These are phyloP conservation scores for Aleiodes testaceus DNA, from an alignment of 2,888 invertebrate species.

Conservation along the genomic window DNA sequence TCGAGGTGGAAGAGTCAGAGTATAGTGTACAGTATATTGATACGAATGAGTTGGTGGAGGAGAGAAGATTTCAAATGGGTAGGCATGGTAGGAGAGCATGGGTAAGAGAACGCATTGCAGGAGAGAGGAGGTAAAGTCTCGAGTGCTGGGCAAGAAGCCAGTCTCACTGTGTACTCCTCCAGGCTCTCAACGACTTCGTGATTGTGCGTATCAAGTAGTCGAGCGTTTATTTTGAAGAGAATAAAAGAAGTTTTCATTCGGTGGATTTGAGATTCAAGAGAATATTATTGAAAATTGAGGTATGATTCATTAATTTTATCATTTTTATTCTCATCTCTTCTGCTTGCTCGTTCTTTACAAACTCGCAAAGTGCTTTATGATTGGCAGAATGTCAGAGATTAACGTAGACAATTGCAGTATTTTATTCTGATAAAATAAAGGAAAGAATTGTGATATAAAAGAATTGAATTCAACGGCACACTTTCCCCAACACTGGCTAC, in stretches of 20 bases:
- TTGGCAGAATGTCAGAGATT: background rate
- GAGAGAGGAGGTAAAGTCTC: conserved; percentile 36
- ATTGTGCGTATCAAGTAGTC: conserved; percentile 20
- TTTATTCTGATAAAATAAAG: conserved; percentile 15
- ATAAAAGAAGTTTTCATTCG: background rate
- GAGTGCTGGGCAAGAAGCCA: conserved; percentile 56
- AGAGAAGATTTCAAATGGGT: conserved; percentile 35
- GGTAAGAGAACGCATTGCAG: conserved; percentile 41
- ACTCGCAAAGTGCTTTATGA: no score
- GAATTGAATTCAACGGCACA: conserved; percentile 18
- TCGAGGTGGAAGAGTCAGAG: conserved; percentile 11
- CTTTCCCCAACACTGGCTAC: conserved; percentile 5
- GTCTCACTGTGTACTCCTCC: conserved; percentile 51
- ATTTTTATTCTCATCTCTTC: no score
- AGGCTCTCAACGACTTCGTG: conserved; percentile 35
- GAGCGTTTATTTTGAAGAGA: background rate
- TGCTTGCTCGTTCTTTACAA: no score
- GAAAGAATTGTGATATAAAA: background rate
- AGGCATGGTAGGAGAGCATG: conserved; percentile 42
- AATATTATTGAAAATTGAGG: no score
- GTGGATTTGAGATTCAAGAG: background rate
- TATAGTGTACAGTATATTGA: conserved; percentile 41
- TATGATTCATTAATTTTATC: no score
- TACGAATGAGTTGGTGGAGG: conserved; percentile 20
- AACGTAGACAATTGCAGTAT: background rate